Evolutionary conservation across 2,113 vertebrate genomes (phyloP).

Genomic region (Tragelaphus buxtoni): DNA sequence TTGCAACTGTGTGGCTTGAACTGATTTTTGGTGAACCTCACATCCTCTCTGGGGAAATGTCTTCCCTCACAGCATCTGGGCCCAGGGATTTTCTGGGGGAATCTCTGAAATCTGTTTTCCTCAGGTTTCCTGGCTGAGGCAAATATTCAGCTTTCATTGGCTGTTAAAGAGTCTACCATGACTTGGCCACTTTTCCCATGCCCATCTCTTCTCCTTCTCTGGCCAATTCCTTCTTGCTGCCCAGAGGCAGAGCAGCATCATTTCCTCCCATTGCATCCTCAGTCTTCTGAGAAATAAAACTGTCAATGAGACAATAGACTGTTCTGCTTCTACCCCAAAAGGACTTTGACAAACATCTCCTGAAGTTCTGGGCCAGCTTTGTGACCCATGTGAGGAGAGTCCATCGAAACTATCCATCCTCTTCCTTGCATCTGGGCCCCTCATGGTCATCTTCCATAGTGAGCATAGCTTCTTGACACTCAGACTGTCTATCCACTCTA

Average conservation of each 20-base stretch:
- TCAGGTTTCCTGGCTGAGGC: not conserved
- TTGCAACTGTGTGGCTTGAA: not conserved
- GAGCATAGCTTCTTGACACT: not conserved
- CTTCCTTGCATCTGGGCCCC: not conserved
- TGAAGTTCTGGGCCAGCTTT: not conserved
- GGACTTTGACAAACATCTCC: not conserved
- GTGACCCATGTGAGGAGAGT: not conserved
- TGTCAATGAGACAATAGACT: not conserved
- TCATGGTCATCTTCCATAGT: not conserved
- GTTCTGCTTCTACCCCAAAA: not conserved
- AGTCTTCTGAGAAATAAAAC: not conserved
- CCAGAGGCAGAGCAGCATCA: not conserved
- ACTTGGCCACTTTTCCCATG: not conserved
- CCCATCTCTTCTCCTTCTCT: not conserved
- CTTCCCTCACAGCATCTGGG: not conserved
- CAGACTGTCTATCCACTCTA: not conserved
- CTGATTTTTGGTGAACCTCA: not conserved
- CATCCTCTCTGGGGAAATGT: not conserved
- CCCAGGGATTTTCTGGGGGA: not conserved
- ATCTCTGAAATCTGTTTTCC: not conserved
- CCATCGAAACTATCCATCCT: not conserved
- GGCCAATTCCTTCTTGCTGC: not conserved
- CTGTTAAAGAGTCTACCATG: not conserved
- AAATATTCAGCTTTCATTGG: not conserved
- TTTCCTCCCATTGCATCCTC: not conserved